phyloP scores from a whole-genome alignment of 2,888 invertebrate species.

The Agrypnus murinus region DNA sequence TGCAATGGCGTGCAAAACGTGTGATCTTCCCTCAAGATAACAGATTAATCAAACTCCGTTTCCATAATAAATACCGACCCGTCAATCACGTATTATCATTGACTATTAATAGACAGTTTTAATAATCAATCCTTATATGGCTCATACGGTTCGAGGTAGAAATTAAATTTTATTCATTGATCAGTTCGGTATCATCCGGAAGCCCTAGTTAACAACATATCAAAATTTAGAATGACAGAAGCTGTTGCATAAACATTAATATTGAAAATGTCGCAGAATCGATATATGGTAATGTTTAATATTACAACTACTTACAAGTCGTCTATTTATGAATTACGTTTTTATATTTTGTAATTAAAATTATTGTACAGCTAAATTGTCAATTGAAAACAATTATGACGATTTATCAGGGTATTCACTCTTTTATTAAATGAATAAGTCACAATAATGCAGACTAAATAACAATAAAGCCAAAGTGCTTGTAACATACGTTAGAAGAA shows the following conservation, averaged over 20 bases:
- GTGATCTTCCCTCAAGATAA: slow-evolving; percentile 28
- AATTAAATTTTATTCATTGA: background rate
- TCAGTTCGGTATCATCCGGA: background rate
- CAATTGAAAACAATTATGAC: too few relatives aligned
- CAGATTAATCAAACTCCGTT: slow-evolving; percentile 14
- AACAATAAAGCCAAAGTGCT: slow-evolving; percentile 1
- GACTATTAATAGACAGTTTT: slow-evolving; percentile 26
- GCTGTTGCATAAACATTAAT: too few relatives aligned
- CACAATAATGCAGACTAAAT: background rate
- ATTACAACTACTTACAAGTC: too few relatives aligned
- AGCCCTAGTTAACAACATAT: too few relatives aligned
- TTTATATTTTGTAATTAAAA: too few relatives aligned
- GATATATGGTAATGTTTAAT: too few relatives aligned
- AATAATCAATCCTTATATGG: slow-evolving; percentile 21
- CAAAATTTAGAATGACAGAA: too few relatives aligned
- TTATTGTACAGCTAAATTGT: too few relatives aligned
- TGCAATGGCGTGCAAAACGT: slow-evolving; percentile 29
- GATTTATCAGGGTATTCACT: too few relatives aligned
- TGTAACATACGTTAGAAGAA: too few relatives aligned
- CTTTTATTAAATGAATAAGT: background rate
- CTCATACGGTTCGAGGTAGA: background rate
- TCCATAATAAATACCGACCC: slow-evolving; percentile 13
- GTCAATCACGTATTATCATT: slow-evolving; percentile 24
- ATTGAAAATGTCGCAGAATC: too few relatives aligned
- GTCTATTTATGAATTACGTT: too few relatives aligned